Conservation (phyloP, 2,113 vertebrate species). For the Nycticebus coucang region DNA sequence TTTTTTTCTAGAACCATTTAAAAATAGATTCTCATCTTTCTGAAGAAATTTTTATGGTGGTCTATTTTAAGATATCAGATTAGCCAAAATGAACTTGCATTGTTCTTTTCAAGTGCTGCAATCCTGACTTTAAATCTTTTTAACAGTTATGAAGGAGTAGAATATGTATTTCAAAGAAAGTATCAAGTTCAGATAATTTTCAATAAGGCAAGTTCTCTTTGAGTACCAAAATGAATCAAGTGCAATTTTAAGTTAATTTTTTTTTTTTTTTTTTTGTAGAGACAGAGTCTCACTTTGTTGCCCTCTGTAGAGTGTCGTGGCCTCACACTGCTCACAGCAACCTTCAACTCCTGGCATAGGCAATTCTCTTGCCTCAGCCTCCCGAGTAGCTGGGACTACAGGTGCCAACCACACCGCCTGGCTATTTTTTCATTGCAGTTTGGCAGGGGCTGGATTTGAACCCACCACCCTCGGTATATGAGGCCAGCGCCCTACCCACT, state of each 20-base stretch:
- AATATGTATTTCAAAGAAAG: neutral
- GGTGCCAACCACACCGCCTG: too few relatives aligned
- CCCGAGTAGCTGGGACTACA: too few relatives aligned
- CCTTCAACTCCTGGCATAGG: too few relatives aligned
- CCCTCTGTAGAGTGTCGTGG: too few relatives aligned
- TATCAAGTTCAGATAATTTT: conserved; percentile 9
- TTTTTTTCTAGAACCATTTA: conserved; percentile 52
- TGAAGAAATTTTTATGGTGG: conserved; percentile 68
- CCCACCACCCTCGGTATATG: too few relatives aligned
- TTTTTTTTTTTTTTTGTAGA: too few relatives aligned
- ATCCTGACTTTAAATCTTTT: conserved; percentile 67
- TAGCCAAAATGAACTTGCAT: conserved; percentile 66
- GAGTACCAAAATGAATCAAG: conserved; percentile 33
- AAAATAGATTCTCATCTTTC: conserved; percentile 76
- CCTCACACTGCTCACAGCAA: too few relatives aligned
- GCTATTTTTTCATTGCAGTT: too few relatives aligned
- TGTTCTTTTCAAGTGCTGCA: conserved; percentile 69
- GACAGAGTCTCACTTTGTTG: too few relatives aligned
- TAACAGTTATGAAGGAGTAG: neutral
- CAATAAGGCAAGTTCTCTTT: conserved; percentile 15
- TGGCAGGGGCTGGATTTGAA: too few relatives aligned
- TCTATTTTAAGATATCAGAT: conserved; percentile 77
- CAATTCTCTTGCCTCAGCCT: too few relatives aligned
- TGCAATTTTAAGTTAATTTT: neutral
- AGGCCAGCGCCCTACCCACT: too few relatives aligned